These are phyloP conservation scores for Sitobion miscanthi DNA, from an alignment of 1,140 invertebrate genomes.

Conservation along the genomic window DNA sequence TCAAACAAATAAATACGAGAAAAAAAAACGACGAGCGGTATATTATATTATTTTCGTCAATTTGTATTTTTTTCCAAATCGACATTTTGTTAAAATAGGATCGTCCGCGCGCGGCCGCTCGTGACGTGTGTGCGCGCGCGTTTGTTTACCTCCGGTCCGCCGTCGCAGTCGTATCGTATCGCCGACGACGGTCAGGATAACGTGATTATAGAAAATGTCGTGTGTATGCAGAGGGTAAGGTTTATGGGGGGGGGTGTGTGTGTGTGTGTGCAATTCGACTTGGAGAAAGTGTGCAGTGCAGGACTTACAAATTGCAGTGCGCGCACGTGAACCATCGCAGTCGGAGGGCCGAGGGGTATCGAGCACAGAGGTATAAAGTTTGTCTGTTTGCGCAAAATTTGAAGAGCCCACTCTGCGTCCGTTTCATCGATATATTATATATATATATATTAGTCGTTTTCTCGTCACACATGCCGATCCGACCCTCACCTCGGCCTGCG, in stretches of 20 bases:
- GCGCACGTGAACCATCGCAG: neutral
- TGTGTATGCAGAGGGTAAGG: too few relatives aligned
- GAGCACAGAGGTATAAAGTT: neutral
- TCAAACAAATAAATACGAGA: neutral
- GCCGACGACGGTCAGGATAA: neutral
- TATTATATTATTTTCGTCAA: neutral
- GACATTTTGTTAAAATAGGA: neutral
- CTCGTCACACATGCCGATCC: neutral
- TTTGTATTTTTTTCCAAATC: conserved; percentile 27
- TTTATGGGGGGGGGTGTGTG: neutral
- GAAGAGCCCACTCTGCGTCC: neutral
- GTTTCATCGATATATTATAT: neutral
- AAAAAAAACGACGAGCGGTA: neutral
- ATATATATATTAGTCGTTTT: neutral
- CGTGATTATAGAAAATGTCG: neutral
- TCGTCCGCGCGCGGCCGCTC: neutral
- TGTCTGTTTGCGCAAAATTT: conserved; percentile 4
- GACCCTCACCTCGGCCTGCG: neutral
- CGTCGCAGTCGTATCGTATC: neutral
- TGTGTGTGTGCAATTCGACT: neutral
- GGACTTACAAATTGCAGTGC: neutral
- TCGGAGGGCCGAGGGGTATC: neutral
- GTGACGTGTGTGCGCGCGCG: neutral
- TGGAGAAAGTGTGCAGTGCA: neutral
- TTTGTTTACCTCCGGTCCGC: neutral